Evolutionary conservation across 2,113 vertebrate genomes (phyloP).

Genomic region (Tympanuchus pallidicinctus): DNA sequence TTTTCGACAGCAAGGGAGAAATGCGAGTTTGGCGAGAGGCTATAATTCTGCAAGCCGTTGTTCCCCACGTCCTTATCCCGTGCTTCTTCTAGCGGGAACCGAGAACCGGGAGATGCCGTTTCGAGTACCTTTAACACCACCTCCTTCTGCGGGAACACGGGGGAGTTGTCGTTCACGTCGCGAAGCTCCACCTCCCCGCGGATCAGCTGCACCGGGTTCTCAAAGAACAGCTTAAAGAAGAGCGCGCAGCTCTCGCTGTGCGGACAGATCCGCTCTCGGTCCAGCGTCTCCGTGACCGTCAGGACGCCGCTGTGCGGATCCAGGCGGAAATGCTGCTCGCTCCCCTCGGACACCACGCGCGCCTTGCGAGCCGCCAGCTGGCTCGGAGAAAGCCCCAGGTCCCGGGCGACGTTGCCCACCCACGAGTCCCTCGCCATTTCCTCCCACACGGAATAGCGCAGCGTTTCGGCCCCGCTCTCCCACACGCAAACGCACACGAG

Average conservation of each 20-base stretch:
- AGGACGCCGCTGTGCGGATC: no score
- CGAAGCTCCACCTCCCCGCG: slow-evolving; percentile 79
- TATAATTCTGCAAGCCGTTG: slow-evolving; percentile 68
- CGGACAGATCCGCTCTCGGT: no score
- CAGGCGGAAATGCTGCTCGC: no score
- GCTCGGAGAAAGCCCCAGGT: no score
- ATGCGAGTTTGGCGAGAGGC: slow-evolving; percentile 46
- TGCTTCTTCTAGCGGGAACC: slow-evolving; percentile 62
- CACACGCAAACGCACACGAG: no score
- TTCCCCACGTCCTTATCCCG: slow-evolving; percentile 64
- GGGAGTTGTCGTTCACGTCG: slow-evolving; percentile 86
- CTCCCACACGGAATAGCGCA: no score
- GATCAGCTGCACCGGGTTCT: slow-evolving; percentile 83
- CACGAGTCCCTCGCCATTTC: no score
- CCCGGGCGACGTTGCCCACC: no score
- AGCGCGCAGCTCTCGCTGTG: slow-evolving; percentile 14
- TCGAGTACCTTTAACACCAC: slow-evolving; percentile 66
- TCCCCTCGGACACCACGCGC: no score
- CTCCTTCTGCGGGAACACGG: slow-evolving; percentile 72
- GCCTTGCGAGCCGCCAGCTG: no score
- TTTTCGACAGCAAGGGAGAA: slow-evolving; percentile 42
- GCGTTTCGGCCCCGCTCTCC: no score
- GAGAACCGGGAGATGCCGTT: slow-evolving; percentile 3
- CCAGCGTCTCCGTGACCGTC: no score
- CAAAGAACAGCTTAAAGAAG: slow-evolving; percentile 80